Conservation (phyloP, 2,113 vertebrate genomes). For the Geococcyx californianus region DNA sequence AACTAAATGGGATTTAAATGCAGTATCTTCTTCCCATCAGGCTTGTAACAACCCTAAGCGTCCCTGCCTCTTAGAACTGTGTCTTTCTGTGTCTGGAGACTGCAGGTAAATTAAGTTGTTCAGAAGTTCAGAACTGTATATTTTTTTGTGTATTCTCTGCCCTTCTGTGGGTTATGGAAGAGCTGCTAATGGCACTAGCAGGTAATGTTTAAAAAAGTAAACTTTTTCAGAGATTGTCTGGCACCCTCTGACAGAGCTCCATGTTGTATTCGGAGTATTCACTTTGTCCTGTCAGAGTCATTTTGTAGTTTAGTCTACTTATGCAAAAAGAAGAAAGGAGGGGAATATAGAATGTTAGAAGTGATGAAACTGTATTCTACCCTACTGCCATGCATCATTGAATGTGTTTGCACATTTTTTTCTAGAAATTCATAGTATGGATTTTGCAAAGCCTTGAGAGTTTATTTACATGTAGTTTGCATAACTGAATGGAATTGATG, state of each 20-base stretch:
- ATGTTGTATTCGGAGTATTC: neutral
- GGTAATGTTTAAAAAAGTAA: neutral
- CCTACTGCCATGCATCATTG: rapidly evolving
- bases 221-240: neutral
- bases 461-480: neutral
- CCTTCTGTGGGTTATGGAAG: neutral
- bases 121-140: neutral
- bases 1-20: neutral
- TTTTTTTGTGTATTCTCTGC: neutral
- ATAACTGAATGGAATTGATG: neutral
- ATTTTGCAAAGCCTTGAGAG: neutral
- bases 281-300: neutral
- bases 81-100: neutral
- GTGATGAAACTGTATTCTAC: neutral
- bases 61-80: neutral
- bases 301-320: neutral
- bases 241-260: neutral
- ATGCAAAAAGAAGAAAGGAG: too few species aligned
- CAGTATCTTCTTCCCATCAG: neutral
- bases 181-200: neutral
- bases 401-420: rapidly evolving
- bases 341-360: neutral
- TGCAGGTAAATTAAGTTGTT: neutral
- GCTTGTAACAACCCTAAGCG: neutral
- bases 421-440: neutral